Conservation (phyloP, 2,797 vertebrate genomes). For the Bradypodion pumilum region DNA sequence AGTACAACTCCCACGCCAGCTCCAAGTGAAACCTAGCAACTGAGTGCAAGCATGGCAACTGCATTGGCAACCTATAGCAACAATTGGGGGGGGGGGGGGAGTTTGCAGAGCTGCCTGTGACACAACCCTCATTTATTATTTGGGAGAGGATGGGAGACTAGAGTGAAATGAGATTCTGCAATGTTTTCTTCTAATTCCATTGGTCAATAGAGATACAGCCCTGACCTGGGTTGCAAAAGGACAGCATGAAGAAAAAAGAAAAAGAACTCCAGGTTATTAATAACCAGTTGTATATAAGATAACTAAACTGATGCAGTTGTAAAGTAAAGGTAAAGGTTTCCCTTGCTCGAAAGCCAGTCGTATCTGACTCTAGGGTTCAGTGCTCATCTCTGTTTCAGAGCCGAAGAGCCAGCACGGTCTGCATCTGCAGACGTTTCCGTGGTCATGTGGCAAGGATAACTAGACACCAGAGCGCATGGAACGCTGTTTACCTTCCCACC, state of each 20-base stretch:
- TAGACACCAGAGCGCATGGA: no score
- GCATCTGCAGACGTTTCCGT: no score
- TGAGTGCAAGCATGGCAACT: conserved; percentile 74
- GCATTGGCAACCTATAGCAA: conserved; percentile 58
- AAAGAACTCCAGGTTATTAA: neutral
- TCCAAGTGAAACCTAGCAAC: conserved; percentile 78
- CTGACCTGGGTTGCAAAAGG: neutral
- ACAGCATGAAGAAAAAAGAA: neutral
- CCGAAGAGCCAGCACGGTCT: no score
- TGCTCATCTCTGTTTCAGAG: no score
- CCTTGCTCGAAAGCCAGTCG: no score
- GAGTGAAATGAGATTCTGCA: neutral
- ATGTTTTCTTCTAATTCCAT: neutral
- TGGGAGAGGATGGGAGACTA: no score
- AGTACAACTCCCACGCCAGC: conserved; percentile 73
- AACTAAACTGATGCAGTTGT: no score
- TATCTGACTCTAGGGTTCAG: no score
- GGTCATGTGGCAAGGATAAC: no score
- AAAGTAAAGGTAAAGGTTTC: no score
- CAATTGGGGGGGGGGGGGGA: conserved; percentile 40
- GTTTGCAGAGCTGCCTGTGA: conserved; percentile 34
- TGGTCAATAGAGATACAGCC: neutral
- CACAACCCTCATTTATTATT: conserved; percentile 21
- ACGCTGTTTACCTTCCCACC: no score
- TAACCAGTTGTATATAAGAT: neutral